phyloP scores from a whole-genome alignment of 2,113 vertebrate species.

The Marcusenius ussheri region DNA sequence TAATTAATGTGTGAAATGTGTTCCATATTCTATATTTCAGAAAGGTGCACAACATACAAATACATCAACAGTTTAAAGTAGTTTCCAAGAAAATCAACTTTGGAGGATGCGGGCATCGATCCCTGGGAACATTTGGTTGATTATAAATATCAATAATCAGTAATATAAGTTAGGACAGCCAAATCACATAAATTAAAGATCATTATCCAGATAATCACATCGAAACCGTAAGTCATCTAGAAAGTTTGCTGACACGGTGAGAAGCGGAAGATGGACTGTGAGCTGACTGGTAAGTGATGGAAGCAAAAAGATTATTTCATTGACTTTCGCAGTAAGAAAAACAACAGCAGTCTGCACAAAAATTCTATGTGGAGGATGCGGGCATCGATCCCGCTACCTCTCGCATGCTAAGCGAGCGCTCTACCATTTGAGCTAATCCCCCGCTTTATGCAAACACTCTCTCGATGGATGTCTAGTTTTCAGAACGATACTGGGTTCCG shows the following conservation, averaged over 20 bases:
- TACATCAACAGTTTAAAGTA: background rate
- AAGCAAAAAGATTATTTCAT: background rate
- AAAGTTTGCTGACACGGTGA: background rate
- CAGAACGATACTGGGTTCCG: background rate
- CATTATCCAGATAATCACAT: background rate
- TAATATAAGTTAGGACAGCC: background rate
- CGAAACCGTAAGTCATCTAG: background rate
- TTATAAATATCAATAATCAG: background rate
- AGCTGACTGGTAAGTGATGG: background rate
- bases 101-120: background rate
- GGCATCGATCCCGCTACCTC: conserved; percentile 47
- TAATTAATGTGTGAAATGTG: background rate
- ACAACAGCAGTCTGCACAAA: background rate
- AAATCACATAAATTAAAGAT: background rate
- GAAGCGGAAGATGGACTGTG: background rate
- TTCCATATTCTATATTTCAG: background rate
- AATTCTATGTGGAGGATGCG: conserved; percentile 31
- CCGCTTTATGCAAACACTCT: background rate
- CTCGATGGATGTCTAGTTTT: background rate
- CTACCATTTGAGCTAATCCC: conserved; percentile 55
- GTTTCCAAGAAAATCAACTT: background rate
- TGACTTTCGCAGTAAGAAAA: background rate
- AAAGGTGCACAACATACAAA: background rate
- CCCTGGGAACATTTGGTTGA: background rate
- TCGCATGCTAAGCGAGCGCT: conserved; percentile 53